phyloP scores from a whole-genome alignment of 2,797 vertebrate genomes.

The Lindbergichthys nudifrons region DNA sequence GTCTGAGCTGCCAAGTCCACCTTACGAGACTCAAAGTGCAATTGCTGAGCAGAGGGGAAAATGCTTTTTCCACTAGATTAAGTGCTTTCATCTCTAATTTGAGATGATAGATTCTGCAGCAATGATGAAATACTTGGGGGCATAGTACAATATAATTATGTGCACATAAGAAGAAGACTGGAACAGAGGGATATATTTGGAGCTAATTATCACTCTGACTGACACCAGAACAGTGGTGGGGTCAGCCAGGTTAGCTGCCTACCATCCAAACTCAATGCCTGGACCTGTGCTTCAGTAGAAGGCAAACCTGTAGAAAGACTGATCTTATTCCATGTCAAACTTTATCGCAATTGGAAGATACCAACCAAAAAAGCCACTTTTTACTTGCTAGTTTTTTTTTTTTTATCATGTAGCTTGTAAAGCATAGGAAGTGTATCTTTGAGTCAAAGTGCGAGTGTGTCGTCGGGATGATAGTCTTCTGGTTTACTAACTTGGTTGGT shows the following conservation, averaged over 20 bases:
- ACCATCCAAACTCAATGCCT: constrained; percentile 27
- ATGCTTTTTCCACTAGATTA: constrained; percentile 72
- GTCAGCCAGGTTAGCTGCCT: constrained; percentile 52
- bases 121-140: constrained; percentile 51
- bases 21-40: constrained; percentile 87
- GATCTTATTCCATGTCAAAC: constrained; percentile 43
- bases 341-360: constrained; percentile 45
- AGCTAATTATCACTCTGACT: constrained; percentile 67
- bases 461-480: constrained; percentile 24
- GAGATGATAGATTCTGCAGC: constrained; percentile 58
- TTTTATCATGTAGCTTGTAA: constrained; percentile 55
- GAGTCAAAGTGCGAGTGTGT: constrained; percentile 39
- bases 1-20: constrained; percentile 88
- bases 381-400: constrained; percentile 51
- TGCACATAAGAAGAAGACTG: constrained; percentile 47
- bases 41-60: constrained; percentile 90
- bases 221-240: constrained; percentile 40
- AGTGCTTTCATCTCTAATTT: constrained; percentile 57
- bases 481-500: constrained; percentile 43
- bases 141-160: constrained; percentile 53
- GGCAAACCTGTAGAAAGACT: constrained; percentile 42
- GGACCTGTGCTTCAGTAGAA: constrained; percentile 39
- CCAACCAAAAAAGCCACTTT: constrained; percentile 60
- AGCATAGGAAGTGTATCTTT: constrained; percentile 39
- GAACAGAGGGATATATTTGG: constrained; percentile 54